Conservation (phyloP, 2,113 vertebrate species). For the Struthio camelus region DNA sequence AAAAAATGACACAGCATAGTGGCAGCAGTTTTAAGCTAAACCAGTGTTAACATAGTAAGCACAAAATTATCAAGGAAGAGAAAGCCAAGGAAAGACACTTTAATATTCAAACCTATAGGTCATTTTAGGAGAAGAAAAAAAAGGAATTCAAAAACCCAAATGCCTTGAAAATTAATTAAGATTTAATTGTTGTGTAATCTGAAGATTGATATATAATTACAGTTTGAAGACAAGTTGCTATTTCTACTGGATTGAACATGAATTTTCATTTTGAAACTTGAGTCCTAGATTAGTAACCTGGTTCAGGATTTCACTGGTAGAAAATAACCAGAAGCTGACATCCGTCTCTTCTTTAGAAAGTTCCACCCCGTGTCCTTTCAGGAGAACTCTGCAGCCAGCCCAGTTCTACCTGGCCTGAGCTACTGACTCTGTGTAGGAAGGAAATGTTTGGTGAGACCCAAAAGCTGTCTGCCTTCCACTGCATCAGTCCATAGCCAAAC, state of each 20-base stretch:
- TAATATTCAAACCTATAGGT: not conserved
- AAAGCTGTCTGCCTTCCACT: not conserved
- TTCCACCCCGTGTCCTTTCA: not conserved
- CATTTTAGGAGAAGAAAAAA: not conserved
- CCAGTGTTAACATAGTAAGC: not conserved
- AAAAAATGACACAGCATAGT: not conserved
- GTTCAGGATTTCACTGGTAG: not conserved
- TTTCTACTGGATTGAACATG: not conserved
- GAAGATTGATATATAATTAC: not conserved
- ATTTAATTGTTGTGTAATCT: not conserved
- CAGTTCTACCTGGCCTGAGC: not conserved
- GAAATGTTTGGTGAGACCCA: not conserved
- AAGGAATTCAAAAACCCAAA: not conserved
- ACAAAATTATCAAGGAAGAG: not conserved
- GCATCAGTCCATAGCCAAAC: not conserved
- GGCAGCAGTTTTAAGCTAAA: not conserved
- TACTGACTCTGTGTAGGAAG: not conserved
- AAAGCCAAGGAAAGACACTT: not conserved
- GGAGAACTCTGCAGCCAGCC: not conserved
- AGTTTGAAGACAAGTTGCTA: not conserved
- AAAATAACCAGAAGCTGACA: not conserved
- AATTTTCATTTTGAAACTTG: not conserved
- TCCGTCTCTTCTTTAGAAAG: not conserved
- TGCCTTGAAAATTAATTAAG: not conserved
- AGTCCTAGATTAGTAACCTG: not conserved